Percentiles rank a stretch among this genome's conserved stretches.
Evolutionary conservation across 2,797 vertebrate species (phyloP).

Genomic region (Cygnus olor): DNA sequence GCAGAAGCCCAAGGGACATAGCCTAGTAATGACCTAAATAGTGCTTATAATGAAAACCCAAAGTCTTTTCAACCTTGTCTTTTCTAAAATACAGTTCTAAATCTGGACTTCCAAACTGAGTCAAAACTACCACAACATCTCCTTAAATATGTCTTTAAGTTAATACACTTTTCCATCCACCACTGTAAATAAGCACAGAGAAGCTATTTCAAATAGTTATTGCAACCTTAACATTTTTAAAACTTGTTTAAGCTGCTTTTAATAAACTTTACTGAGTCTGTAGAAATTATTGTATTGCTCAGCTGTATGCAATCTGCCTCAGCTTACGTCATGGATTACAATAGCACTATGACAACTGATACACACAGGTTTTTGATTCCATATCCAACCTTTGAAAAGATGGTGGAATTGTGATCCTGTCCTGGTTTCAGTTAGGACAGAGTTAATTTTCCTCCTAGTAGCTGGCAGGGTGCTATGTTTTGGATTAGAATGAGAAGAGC

Average conservation of each 20-base stretch:
- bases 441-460: too few species aligned
- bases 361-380: not conserved
- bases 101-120: not conserved
- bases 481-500: too few species aligned
- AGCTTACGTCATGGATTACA: not conserved
- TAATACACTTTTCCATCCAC: not conserved
- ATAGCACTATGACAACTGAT: not conserved
- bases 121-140: not conserved
- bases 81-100: slow-evolving; percentile 1
- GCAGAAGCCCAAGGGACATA: not conserved
- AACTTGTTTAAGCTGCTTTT: not conserved
- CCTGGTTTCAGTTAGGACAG: too few species aligned
- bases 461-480: too few species aligned
- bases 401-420: not conserved
- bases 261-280: not conserved
- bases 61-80: not conserved
- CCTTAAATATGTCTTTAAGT: not conserved
- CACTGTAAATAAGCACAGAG: not conserved
- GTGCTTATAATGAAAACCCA: not conserved
- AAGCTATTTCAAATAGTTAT: not conserved
- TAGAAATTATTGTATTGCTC: not conserved
- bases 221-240: not conserved
- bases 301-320: not conserved
- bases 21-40: slow-evolving; percentile 6
- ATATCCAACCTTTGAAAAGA: not conserved